These are phyloP conservation scores for Netelia inedita DNA, from an alignment of 2,888 invertebrate genomes.

Conservation along the genomic window DNA sequence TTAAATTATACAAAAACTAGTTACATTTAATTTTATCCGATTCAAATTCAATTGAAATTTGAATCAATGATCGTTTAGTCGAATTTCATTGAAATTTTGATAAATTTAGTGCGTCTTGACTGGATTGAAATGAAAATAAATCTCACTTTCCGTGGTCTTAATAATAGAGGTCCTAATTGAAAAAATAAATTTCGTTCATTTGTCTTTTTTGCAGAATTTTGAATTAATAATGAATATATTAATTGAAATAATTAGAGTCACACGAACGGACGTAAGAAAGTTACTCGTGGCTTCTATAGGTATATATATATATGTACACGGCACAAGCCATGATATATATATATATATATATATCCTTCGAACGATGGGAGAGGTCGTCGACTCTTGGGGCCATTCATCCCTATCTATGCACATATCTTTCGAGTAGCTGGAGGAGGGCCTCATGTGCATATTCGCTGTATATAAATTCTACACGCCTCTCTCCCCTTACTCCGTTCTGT, in stretches of 20 bases:
- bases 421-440: slow-evolving; percentile 58
- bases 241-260: slow-evolving; percentile 57
- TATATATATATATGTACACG: neutral
- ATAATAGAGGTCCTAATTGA: neutral
- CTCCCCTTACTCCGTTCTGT: slow-evolving; percentile 38
- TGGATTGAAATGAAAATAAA: neutral
- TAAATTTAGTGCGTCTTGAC: no score
- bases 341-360: slow-evolving; percentile 16
- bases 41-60: neutral
- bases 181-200: slow-evolving; percentile 13
- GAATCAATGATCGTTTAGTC: no score
- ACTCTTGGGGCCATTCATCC: slow-evolving; percentile 72
- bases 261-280: slow-evolving; percentile 44
- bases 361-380: slow-evolving; percentile 72
- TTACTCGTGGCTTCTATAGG: slow-evolving; percentile 26
- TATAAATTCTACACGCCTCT: neutral
- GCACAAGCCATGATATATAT: neutral
- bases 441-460: slow-evolving; percentile 74
- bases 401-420: slow-evolving; percentile 81
- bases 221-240: slow-evolving; percentile 64
- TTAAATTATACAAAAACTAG: neutral
- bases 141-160: neutral
- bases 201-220: slow-evolving; percentile 16
- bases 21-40: neutral
- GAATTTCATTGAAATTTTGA: no score